Base-by-base conservation (phyloP, 2,888 invertebrate species). In the Hetaerina titia region DNA sequence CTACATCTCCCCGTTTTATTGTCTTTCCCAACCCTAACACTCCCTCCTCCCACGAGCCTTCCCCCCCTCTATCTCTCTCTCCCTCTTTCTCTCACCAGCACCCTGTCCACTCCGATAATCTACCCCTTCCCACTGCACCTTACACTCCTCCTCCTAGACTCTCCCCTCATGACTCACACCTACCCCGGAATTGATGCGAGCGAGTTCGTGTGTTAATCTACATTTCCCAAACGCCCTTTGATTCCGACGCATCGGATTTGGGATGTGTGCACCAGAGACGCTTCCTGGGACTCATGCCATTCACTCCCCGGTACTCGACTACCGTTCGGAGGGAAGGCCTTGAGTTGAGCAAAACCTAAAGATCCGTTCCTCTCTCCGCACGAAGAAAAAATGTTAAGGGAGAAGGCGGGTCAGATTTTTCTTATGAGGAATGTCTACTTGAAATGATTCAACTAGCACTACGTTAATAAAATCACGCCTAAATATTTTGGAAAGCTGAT, bases 21-120 rank as follows among this genome's bases (percentile, higher is more conserved):
- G 81, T 81, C 81, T 81, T 31, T 74, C 74, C 19, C 19, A 45
- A 25, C 74, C 19, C 74, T 81, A 13, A 7, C 81, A 15, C 81
- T 81, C 25, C 69, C 22, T n/a, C 69, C 69, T 69, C 69, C 69
- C 69, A 69, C 69, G 6, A 45, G 45, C 69, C 15, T 15, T 13
- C 81, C 81, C 11, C 69, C 31, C 45, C 45, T 4, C 45, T 4
- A 45, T 45, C 45, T 45, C 45, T 45, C 45, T 45, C 45, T 45
- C 45, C 45, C 45, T 45, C 45, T 81, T 22, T 81, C 81, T 31
- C 81, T n/a, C n/a, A 31, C 81, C 81, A 25, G 81, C 81, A 81
- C 81, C 81, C 81, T 81, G 81, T 81, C 81, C 81, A 81, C 81
- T 81, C 81, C 81, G 81, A 81, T 81, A 81, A 81, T 81, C 81